These are phyloP conservation scores for Trachymyrmex cornetzi DNA, from an alignment of 1,140 invertebrate species.

Conservation along the genomic window DNA sequence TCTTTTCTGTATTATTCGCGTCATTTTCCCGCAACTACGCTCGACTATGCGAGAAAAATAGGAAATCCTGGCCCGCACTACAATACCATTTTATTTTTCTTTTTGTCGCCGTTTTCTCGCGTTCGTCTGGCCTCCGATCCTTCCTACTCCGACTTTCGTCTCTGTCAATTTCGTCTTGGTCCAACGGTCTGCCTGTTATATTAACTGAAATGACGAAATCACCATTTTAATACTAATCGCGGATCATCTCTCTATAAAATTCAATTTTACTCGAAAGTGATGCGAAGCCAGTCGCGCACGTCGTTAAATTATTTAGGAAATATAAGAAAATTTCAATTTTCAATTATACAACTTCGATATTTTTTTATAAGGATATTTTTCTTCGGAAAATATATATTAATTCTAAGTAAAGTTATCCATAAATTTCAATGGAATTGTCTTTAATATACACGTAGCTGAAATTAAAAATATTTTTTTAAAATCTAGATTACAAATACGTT, in stretches of 20 bases:
- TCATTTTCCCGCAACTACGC: slow-evolving; percentile 52
- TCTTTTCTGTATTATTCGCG: slow-evolving; percentile 35
- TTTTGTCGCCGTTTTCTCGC: slow-evolving; percentile 54
- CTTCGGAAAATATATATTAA: slow-evolving; percentile 26
- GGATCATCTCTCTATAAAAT: slow-evolving; percentile 66
- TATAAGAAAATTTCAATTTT: slow-evolving; percentile 1
- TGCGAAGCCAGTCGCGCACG: slow-evolving; percentile 70
- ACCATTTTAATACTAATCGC: slow-evolving; percentile 44
- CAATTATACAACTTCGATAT: not conserved
- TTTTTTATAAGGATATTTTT: not conserved
- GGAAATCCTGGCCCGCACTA: slow-evolving; percentile 64
- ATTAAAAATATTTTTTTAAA: slow-evolving; percentile 20
- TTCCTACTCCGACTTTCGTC: slow-evolving; percentile 49
- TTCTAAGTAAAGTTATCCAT: slow-evolving; percentile 25
- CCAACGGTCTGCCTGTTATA: slow-evolving; percentile 67
- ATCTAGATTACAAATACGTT: not conserved
- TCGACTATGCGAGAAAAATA: slow-evolving; percentile 69
- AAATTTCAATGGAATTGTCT: slow-evolving; percentile 28
- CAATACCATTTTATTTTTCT: slow-evolving; percentile 31
- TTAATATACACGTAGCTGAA: not conserved
- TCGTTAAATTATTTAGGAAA: slow-evolving; percentile 44
- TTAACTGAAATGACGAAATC: slow-evolving; percentile 72
- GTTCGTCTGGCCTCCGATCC: slow-evolving; percentile 65
- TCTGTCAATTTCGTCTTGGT: slow-evolving; percentile 71
- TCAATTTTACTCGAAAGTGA: slow-evolving; percentile 55